These are phyloP conservation scores for Aphis craccivora DNA, from an alignment of 1,140 invertebrate genomes.

Conservation along the genomic window DNA sequence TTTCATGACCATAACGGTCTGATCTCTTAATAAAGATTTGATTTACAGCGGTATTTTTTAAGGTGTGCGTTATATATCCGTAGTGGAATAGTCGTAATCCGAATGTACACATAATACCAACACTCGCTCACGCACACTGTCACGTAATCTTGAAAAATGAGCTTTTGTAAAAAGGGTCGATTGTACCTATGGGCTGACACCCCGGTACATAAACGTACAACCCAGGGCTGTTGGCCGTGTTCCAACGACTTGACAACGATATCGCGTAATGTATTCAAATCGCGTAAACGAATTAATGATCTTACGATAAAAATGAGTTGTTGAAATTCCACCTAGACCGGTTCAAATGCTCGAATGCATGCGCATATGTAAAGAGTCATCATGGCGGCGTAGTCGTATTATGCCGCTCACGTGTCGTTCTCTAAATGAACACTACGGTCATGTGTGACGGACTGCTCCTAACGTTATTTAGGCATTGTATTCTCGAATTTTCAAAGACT, in stretches of 20 bases:
- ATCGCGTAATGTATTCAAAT: slow-evolving; percentile 41
- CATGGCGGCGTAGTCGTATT: background rate
- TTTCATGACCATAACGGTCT: background rate
- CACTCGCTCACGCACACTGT: background rate
- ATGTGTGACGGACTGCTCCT: too few relatives aligned
- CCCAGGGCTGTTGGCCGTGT: background rate
- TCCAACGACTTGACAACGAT: slow-evolving; percentile 14
- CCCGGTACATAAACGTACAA: slow-evolving; percentile 23
- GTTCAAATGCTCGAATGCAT: background rate
- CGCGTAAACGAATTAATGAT: slow-evolving; percentile 45
- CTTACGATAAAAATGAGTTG: slow-evolving; percentile 19
- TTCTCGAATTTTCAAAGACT: slow-evolving; percentile 13
- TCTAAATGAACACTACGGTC: background rate
- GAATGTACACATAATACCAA: background rate
- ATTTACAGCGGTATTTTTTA: slow-evolving; percentile 6
- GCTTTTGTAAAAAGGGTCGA: slow-evolving; percentile 33
- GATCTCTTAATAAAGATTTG: slow-evolving; percentile 35
- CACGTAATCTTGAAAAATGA: slow-evolving; percentile 52
- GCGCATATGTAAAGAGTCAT: background rate
- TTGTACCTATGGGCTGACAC: background rate
- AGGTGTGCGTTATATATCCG: background rate
- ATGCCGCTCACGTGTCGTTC: background rate
- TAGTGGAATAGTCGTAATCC: slow-evolving; percentile 23
- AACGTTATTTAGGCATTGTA: background rate
- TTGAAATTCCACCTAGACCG: background rate